These are phyloP conservation scores for Crocodylus rhombifer DNA, from an alignment of 2,797 vertebrate genomes.

Conservation along the genomic window DNA sequence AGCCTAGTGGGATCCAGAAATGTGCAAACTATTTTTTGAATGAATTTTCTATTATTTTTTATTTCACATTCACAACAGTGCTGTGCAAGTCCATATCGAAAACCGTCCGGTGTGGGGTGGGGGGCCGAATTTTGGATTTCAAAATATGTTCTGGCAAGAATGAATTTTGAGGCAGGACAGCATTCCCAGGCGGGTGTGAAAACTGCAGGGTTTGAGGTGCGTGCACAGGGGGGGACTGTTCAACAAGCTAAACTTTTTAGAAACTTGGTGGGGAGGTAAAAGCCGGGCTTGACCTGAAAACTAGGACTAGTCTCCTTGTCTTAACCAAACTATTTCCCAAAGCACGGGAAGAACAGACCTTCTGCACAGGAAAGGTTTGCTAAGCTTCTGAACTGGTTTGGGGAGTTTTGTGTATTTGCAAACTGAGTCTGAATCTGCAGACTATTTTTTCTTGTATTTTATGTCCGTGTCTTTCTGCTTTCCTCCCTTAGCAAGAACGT, in stretches of 20 bases:
- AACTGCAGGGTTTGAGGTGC: not conserved
- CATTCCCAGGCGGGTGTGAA: not conserved
- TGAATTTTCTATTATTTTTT: rapidly evolving
- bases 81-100: not conserved
- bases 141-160: not conserved
- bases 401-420: not conserved
- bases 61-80: not conserved
- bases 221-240: not conserved
- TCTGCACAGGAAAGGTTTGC: not conserved
- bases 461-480: not conserved
- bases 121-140: not conserved
- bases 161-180: not conserved
- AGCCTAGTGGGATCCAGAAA: not conserved
- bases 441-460: rapidly evolving
- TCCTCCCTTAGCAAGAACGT: not conserved
- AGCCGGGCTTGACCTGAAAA: not conserved
- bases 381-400: not conserved
- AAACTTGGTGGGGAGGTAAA: not conserved
- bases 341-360: not conserved
- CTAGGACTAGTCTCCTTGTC: not conserved
- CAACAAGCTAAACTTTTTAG: rapidly evolving
- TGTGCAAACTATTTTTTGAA: rapidly evolving
- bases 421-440: not conserved
- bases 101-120: not conserved
- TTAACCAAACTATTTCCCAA: not conserved